Base-by-base conservation (phyloP, 2,888 invertebrate genomes). In the Dryococelus australis region DNA sequence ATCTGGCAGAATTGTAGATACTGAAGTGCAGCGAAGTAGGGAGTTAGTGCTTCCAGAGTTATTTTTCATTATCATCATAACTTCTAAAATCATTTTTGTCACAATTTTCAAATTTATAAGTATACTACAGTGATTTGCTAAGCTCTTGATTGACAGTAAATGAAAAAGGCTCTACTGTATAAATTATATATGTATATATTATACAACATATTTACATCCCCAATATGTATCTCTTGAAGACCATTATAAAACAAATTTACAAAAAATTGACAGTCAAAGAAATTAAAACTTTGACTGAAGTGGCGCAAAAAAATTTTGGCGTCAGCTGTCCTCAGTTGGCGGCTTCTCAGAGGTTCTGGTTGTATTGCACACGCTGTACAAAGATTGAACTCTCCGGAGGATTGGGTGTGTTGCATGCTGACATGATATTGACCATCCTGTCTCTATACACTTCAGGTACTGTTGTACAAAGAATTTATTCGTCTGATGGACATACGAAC, bases 401-500 rank as follows among this genome's bases (percentile, higher is more conserved):
- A 87, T 26, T 20, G 87, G 87, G 47, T 87, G 87, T 10, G 43
- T 87, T 35, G 12, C 0, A 20, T 83, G 81, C 16, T 87, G n/a
- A 20, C 53, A 81, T n/a, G 53, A 43, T 84, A 97, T 93, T 90
- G 94, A 94, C 27, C 96, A 91, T 85, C 94, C 94, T 88, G 94
- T 93, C n/a, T 65, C 65, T n/a, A 24, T n/a, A 90, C 96, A 94
- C 89, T 96, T 95, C 35, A 96, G 90, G 91, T 95, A 96, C 90
- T 95, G 96, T 89, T 92, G 92, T 0, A 96, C 94, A 91, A 97
- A 94, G 88, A 94, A 93, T 86, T 95, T 94, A 92, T 97, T 97
- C 88, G 95, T 95, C 85, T 95, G 94, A 90, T 96, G 95, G 4
- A 97, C 96, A 90, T 96, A 92, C 0, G 96, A 95, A 93, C 97